phyloP scores from a whole-genome alignment of 2,888 invertebrate genomes.

The Maniola hyperantus region DNA sequence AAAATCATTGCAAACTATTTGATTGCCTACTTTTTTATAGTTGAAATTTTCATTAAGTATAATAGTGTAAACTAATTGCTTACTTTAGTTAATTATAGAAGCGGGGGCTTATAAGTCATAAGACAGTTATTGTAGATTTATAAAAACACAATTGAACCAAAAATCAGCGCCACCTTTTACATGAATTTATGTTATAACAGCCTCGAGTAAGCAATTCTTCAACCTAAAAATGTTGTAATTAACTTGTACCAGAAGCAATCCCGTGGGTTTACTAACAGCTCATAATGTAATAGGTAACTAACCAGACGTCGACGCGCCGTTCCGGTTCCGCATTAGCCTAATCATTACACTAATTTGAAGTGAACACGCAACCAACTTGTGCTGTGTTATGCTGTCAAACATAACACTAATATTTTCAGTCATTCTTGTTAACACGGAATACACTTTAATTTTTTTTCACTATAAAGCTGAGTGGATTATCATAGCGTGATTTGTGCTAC shows the following conservation, averaged over 20 bases:
- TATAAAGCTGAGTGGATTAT: neutral
- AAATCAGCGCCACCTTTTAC: neutral
- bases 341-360: constrained; percentile 50
- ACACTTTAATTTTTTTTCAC: neutral
- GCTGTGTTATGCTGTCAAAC: constrained; percentile 52
- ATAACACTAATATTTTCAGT: constrained; percentile 42
- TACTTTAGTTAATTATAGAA: neutral
- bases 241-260: constrained; percentile 35
- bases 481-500: neutral
- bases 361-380: constrained; percentile 47
- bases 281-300: constrained; percentile 32
- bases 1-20: constrained; percentile 4
- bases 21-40: neutral
- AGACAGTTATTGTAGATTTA: too few relatives aligned
- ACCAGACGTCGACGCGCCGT: constrained; percentile 33
- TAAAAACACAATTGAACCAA: too few relatives aligned
- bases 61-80: neutral
- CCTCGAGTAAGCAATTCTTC: neutral
- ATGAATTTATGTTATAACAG: neutral
- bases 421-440: constrained; percentile 11
- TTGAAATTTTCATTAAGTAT: neutral
- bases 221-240: constrained; percentile 24
- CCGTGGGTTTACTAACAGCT: constrained; percentile 32
- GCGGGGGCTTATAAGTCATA: too few relatives aligned
- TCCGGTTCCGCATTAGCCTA: constrained; percentile 40